Evolutionary conservation across 2,888 invertebrate genomes (phyloP), one percentile per base, ranked within the genome.

Genomic region (Nyleta sp.): DNA sequence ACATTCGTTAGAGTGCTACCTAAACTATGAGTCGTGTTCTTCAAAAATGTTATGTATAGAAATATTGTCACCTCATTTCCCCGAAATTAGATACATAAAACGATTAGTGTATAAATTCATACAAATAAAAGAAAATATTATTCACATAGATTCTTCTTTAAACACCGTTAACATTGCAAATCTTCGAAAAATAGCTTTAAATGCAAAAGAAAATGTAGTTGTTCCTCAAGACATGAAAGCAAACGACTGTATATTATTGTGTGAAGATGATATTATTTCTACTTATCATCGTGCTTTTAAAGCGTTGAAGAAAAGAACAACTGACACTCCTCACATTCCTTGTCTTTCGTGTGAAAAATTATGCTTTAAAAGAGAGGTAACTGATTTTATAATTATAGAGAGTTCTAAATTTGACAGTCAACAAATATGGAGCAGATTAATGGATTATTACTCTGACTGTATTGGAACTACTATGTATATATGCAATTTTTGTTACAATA

Each of bases 1-100:
- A 13, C 80, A 80, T 70, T 35, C 60, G 11, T n/a, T 55, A 24
- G 38, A 40, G 2, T 44, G 44, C 11, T 44, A 44, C 11, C 8
- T 44, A 6, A 44, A 44, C 10, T 18, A 44, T 44, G 5, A 44
- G 13, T 10, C 2, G 2, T 44, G 44, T 11, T 7, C 8, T 44
- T 18, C 44, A 11, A 44, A 44, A 20, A 18, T 44, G 18, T 20
- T 44, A 10, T 44, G 20, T 11, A 10, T 44, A 5, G 20, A 44
- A 44, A 44, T 44, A 10, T 20, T 44, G 44, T 44, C 44, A 2
- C 20, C 44, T 44, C 18, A 44, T 44, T 44, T 15, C 8, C 40
- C 40, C 3, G 40, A 40, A 40, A 17, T 40, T 15, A 40, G 17
- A 15, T 17, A 40, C 15, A 40, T 40, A 40, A 15, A 17, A 15